Evolutionary conservation across 2,797 vertebrate species (phyloP).

Genomic region (Synaphobranchus kaupii): DNA sequence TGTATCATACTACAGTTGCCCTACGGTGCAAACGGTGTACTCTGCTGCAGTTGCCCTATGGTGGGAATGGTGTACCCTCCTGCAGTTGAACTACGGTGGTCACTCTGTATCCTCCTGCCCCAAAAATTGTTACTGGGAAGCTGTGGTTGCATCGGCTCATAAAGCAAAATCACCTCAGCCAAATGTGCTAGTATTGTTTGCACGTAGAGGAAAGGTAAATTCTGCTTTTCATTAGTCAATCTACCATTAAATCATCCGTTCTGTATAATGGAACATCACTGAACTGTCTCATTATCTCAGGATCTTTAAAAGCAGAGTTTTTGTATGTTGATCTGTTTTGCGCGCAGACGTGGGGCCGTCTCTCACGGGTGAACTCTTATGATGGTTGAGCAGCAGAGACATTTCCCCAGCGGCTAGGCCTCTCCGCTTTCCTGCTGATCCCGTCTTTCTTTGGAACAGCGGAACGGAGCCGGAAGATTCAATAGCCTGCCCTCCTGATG

Average conservation of each 20-base stretch:
- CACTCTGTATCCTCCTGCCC: too few relatives aligned
- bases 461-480: background rate
- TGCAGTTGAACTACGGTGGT: too few relatives aligned
- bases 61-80: too few relatives aligned
- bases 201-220: background rate
- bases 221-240: background rate
- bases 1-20: too few relatives aligned
- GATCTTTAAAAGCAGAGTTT: background rate
- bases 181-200: background rate
- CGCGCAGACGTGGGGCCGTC: background rate
- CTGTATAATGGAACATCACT: background rate
- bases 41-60: slow-evolving; percentile 9
- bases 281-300: background rate
- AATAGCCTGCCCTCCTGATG: background rate
- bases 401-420: background rate
- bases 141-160: background rate
- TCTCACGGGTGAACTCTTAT: background rate
- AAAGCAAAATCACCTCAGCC: background rate
- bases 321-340: background rate
- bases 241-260: background rate
- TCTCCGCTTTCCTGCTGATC: background rate
- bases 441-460: background rate
- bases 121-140: background rate
- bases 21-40: background rate
- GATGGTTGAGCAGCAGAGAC: background rate